Base-by-base conservation (phyloP, 2,113 vertebrate genomes). In the Coracopsis vasa region DNA sequence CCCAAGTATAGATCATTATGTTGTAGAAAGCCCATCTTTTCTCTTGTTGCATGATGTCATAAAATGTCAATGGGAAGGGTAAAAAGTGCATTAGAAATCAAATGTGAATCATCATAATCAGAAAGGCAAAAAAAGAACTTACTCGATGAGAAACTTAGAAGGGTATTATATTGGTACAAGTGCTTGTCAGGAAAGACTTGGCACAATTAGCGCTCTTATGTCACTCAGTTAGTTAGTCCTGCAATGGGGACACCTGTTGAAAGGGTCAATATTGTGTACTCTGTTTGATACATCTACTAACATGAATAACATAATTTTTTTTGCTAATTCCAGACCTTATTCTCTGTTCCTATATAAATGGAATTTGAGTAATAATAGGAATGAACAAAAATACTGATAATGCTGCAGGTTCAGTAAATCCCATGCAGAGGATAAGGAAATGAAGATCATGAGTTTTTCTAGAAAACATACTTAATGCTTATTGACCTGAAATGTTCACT, bases 131-230 rank as follows among this genome's bases (percentile, higher is more conserved):
- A 62, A 16, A 82, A 67, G 15, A 60, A 21, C 29, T 94, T 20
- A 0, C 3, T 56, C 27, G n/a, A 13, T 47, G 45, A 62, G 82
- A 58, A 62, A 56, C 65, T 74, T 54, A 28, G 39, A 13, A 78
- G 44, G 25, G 41, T 29, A 37, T 79, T 65, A 16, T 23, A 51
- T 13, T 72, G 14, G 41, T 47, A 48, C 37, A 14, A 41, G 21
- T 45, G 28, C 53, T 62, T 54, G 10, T 45, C 54, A 71, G 50
- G 60, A 86, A 67, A 42, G 33, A 35, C n/a, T 45, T 84, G 39
- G 47, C 51, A 71, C 31, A 37, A 1, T 17, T 12, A 25, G 10
- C 1, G 3, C 25, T 71, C 50, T 37, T 27, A 0, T 6, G 25
- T 53, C 60, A 29, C 51, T 77, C 67, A 20, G 19, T 47, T 3